Base-by-base conservation (phyloP, 1,140 invertebrate genomes). In the Cryptotermes secundus region DNA sequence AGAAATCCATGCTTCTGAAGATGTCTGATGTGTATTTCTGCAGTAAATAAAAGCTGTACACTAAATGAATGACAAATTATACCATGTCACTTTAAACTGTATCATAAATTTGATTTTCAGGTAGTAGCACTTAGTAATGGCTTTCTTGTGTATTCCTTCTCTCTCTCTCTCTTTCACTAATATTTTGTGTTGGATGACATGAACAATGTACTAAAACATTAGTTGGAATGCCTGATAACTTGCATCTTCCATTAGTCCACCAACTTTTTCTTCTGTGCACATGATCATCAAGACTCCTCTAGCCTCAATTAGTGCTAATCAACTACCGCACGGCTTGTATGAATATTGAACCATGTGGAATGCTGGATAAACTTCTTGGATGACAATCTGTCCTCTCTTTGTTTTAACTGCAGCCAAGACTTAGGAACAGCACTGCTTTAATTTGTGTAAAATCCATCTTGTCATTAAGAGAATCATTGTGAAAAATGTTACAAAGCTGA, bases 311-410 rank as follows among this genome's bases (percentile, higher is more conserved):
- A 72, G 59, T 72, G 59, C 59, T 31, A 72, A 72, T 6, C 26
- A 72, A 72, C 26, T 72, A 72, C 26, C 59, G 59, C 59, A 72
- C 59, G 59, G 59, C 59, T 72, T 72, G 59, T 72, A 72, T 72
- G 26, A 72, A 72, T 26, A 31, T 19, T 72, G 59, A 31, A 72
- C 59, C 59, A 72, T 72, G 59, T 72, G 59, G 59, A 72, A 72
- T 72, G 59, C 59, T 72, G 59, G 59, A 72, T n/a, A 72, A 72
- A 72, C 59, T 72, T 72, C 59, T 72, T 72, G 59, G 59, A 72
- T 72, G 59, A 72, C 59, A 72, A 72, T 31, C 26, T 72, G 31
- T 14, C 26, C 59, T 31, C 59, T 72, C 31, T 65, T 31, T 59
- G 6, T 59, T 59, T 72, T n/a, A 31, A 72, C 4, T n/a, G 7